Percentiles rank a stretch among this genome's conserved stretches.
phyloP scores from a whole-genome alignment of 2,797 vertebrate genomes.

The Tiaroga cobitis region DNA sequence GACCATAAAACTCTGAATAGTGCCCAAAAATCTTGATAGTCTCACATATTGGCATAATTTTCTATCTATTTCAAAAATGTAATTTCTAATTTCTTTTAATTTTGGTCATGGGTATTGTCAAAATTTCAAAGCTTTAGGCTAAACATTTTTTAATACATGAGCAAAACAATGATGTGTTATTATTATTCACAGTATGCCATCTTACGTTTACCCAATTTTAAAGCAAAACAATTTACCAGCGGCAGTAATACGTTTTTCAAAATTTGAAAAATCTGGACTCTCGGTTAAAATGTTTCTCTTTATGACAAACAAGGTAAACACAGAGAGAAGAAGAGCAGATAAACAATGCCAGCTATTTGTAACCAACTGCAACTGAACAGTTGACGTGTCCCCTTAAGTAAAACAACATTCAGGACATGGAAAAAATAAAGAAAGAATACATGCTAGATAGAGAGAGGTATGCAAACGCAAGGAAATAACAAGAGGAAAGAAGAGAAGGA shows the following conservation, averaged over 20 bases:
- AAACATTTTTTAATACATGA: not conserved
- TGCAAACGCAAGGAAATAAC: constrained; percentile 11
- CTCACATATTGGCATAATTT: not conserved
- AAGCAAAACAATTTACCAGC: too few species aligned
- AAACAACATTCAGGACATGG: constrained; percentile 5
- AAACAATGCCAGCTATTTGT: constrained; percentile 10
- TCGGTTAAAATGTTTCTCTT: not conserved
- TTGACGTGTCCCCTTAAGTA: constrained; percentile 8
- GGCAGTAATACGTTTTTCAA: not conserved
- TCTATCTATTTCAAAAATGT: not conserved
- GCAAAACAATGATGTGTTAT: not conserved
- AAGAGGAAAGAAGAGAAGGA: not conserved
- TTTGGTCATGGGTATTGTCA: not conserved
- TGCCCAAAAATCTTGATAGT: not conserved
- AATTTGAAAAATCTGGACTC: not conserved
- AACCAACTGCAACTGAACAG: constrained; percentile 4
- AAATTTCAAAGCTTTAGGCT: not conserved
- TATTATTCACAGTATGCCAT: not conserved
- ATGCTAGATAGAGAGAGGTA: not conserved
- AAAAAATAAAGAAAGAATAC: not conserved
- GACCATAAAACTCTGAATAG: not conserved
- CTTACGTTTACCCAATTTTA: not conserved
- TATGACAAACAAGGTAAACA: constrained; percentile 3
- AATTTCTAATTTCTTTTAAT: not conserved
- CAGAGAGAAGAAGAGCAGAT: constrained; percentile 8